Evolutionary conservation across 2,888 invertebrate genomes (phyloP).

Genomic region (Synanthedon tipuliformis): DNA sequence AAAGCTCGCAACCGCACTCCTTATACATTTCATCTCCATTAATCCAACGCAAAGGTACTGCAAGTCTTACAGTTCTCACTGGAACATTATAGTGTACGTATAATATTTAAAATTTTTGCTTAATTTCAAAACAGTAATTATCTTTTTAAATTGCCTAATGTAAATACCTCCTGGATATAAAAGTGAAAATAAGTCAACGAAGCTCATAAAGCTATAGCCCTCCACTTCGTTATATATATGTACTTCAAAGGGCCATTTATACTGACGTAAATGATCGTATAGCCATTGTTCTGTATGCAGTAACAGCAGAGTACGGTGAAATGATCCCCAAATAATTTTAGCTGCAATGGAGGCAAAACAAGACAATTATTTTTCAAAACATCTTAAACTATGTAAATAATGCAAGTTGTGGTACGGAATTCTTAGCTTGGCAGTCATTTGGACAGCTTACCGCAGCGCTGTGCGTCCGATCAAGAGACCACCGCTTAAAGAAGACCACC

Average conservation of each 20-base stretch:
- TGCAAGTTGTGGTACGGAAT: too few relatives aligned
- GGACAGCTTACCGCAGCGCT: too few relatives aligned
- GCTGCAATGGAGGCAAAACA: slow-evolving; percentile 16
- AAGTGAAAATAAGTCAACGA: slow-evolving; percentile 38
- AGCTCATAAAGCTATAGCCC: slow-evolving; percentile 41
- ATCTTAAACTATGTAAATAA: too few relatives aligned
- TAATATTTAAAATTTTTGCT: not conserved
- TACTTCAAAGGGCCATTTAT: slow-evolving; percentile 51
- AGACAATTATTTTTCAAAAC: too few relatives aligned
- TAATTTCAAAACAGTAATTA: not conserved
- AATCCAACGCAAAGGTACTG: slow-evolving; percentile 45
- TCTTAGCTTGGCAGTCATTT: too few relatives aligned
- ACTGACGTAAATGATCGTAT: slow-evolving; percentile 22
- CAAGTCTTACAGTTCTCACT: slow-evolving; percentile 33
- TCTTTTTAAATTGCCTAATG: not conserved
- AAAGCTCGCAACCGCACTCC: slow-evolving; percentile 32
- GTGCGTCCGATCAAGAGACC: too few relatives aligned
- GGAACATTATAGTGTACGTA: slow-evolving; percentile 3
- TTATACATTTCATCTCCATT: slow-evolving; percentile 26
- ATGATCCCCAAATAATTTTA: slow-evolving; percentile 44
- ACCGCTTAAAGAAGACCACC: too few relatives aligned
- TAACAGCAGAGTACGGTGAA: slow-evolving; percentile 45
- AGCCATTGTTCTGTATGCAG: slow-evolving; percentile 26
- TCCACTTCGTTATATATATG: slow-evolving; percentile 27
- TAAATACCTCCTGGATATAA: slow-evolving; percentile 51